These are phyloP conservation scores for Sebastes glaucus DNA, from an alignment of 2,797 vertebrate genomes.

Conservation along the genomic window DNA sequence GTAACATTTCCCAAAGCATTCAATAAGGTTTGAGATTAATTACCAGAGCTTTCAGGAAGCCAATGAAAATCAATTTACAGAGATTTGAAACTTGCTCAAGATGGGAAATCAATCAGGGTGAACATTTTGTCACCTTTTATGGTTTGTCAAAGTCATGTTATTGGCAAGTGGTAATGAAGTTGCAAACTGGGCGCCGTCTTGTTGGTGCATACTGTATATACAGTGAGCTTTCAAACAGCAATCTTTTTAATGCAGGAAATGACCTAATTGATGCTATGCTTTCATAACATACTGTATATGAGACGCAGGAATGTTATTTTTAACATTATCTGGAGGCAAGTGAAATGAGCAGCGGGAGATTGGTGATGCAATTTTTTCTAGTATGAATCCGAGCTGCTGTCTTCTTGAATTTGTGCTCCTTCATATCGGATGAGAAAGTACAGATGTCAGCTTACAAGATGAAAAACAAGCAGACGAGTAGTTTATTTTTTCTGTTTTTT, in stretches of 20 bases:
- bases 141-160: conserved; percentile 17
- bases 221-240: neutral
- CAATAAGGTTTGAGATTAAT: conserved; percentile 13
- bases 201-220: neutral
- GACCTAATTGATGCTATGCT: neutral
- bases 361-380: neutral
- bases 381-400: neutral
- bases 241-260: neutral
- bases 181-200: neutral
- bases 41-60: neutral
- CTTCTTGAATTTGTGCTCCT: conserved; percentile 1
- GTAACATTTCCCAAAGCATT: conserved; percentile 2
- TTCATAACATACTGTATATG: neutral
- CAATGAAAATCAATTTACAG: conserved; percentile 22
- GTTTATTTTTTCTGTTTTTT: neutral
- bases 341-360: neutral
- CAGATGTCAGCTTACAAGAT: neutral
- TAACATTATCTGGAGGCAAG: neutral
- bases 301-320: neutral
- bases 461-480: neutral
- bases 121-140: conserved; percentile 24
- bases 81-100: conserved; percentile 18
- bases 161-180: conserved; percentile 1
- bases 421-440: neutral
- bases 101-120: conserved; percentile 7